Conservation (phyloP, 2,888 invertebrate species). For the Trimorus sp. region DNA sequence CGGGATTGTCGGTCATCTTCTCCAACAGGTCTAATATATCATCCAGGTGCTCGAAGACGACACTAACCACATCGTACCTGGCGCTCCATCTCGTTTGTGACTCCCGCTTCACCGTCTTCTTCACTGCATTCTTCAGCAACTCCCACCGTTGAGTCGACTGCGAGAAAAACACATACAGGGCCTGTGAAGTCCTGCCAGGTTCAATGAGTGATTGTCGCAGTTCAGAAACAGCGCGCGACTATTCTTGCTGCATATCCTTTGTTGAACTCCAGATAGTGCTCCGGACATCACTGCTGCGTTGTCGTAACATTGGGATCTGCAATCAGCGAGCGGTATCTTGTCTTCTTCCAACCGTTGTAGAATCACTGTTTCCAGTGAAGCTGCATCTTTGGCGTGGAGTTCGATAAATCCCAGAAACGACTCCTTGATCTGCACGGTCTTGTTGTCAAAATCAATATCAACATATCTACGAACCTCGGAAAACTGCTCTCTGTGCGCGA, state of each 20-base stretch:
- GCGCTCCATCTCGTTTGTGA: slow-evolving; percentile 68
- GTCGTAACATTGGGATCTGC: slow-evolving; percentile 66
- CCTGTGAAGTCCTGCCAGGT: slow-evolving; percentile 63
- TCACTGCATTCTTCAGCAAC: slow-evolving; percentile 31
- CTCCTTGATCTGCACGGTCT: slow-evolving; percentile 64
- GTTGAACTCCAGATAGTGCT: slow-evolving; percentile 59
- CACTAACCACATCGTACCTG: slow-evolving; percentile 57
- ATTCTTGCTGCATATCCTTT: slow-evolving; percentile 62
- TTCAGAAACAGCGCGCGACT: slow-evolving; percentile 41
- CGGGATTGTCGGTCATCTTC: slow-evolving; percentile 40
- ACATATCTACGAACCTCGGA: slow-evolving; percentile 57
- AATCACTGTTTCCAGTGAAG: slow-evolving; percentile 58
- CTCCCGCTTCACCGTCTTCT: slow-evolving; percentile 64
- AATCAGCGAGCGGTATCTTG: slow-evolving; percentile 40
- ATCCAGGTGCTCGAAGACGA: slow-evolving; percentile 39
- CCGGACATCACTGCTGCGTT: slow-evolving; percentile 66
- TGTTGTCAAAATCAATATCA: slow-evolving; percentile 64
- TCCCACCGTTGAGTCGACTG: slow-evolving; percentile 54
- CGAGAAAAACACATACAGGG: slow-evolving; percentile 46
- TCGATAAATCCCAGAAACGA: slow-evolving; percentile 68
- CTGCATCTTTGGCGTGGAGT: slow-evolving; percentile 66
- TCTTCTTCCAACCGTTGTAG: slow-evolving; percentile 45
- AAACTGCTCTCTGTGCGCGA: slow-evolving; percentile 65
- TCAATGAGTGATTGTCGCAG: slow-evolving; percentile 63
- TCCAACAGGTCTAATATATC: slow-evolving; percentile 38